Evolutionary conservation across 2,888 invertebrate species (phyloP).

Genomic region (Alviniconcha strummeri): DNA sequence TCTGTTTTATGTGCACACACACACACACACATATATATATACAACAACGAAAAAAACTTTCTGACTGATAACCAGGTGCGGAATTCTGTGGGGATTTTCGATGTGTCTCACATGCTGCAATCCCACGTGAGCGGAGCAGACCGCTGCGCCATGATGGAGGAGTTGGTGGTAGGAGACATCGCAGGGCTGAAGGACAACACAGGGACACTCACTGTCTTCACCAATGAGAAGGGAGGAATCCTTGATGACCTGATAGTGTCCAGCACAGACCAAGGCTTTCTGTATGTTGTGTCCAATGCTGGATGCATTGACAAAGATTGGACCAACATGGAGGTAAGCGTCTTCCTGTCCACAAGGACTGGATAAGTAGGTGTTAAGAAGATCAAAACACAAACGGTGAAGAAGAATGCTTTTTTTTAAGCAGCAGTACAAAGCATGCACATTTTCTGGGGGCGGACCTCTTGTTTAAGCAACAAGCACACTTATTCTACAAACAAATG

Average conservation of each 20-base stretch:
- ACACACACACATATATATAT: too few species aligned
- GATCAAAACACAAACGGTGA: too few species aligned
- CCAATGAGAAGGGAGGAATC: conserved; percentile 90
- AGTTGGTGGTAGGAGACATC: conserved; percentile 87
- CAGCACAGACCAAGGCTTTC: conserved; percentile 82
- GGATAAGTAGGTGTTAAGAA: too few species aligned
- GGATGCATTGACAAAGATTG: conserved; percentile 84
- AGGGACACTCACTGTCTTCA: conserved; percentile 89
- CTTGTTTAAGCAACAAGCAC: too few species aligned
- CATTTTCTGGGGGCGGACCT: too few species aligned
- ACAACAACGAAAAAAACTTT: too few species aligned
- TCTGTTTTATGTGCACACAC: not conserved
- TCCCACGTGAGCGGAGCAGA: conserved; percentile 79
- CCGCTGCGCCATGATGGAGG: conserved; percentile 82
- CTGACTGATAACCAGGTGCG: conserved; percentile 76
- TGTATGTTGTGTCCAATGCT: conserved; percentile 97
- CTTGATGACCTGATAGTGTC: conserved; percentile 96
- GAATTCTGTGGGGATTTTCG: conserved; percentile 82
- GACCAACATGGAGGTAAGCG: conserved; percentile 73
- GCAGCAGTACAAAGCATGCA: too few species aligned
- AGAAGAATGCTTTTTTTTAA: too few species aligned
- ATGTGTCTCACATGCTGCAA: conserved; percentile 92
- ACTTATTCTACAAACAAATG: too few species aligned
- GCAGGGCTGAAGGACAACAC: conserved; percentile 80
- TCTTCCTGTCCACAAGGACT: too few species aligned